phyloP scores from a whole-genome alignment of 2,113 vertebrate species.

The Sterna hirundo region DNA sequence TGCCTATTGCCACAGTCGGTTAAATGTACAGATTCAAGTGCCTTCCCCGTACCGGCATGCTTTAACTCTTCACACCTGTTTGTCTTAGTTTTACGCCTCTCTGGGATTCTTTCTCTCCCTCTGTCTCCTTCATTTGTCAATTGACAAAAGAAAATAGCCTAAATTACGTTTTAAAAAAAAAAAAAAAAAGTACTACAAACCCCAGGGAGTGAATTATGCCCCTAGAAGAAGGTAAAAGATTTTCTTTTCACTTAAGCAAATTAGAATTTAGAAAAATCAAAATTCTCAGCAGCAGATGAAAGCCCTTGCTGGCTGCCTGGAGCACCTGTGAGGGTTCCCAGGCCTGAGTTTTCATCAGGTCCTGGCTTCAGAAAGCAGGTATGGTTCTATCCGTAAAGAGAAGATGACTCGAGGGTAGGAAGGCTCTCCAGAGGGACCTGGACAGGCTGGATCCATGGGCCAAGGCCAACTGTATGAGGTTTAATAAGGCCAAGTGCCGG shows the following conservation, averaged over 20 bases:
- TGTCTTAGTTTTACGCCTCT: background rate
- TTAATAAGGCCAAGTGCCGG: too few species aligned
- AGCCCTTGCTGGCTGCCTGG: background rate
- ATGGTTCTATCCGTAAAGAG: background rate
- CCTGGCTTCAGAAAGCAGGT: background rate
- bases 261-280: background rate
- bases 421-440: too few species aligned
- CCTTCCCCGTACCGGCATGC: background rate
- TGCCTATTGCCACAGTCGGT: background rate
- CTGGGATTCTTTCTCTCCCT: background rate
- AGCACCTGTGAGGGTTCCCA: background rate
- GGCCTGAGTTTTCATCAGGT: background rate
- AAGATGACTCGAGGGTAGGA: background rate
- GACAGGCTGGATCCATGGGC: too few species aligned
- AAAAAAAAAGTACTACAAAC: background rate
- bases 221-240: slow-evolving; percentile 2
- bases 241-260: slow-evolving; percentile 6
- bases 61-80: background rate
- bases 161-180: background rate
- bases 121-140: background rate
- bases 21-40: background rate
- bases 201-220: background rate
- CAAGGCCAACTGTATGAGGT: too few species aligned
- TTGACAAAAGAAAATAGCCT: background rate
- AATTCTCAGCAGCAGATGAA: background rate